A percentile compares a stretch with the other conserved stretches of the same genome.
phyloP scores from a whole-genome alignment of 2,113 vertebrate species.

The Recurvirostra avosetta region DNA sequence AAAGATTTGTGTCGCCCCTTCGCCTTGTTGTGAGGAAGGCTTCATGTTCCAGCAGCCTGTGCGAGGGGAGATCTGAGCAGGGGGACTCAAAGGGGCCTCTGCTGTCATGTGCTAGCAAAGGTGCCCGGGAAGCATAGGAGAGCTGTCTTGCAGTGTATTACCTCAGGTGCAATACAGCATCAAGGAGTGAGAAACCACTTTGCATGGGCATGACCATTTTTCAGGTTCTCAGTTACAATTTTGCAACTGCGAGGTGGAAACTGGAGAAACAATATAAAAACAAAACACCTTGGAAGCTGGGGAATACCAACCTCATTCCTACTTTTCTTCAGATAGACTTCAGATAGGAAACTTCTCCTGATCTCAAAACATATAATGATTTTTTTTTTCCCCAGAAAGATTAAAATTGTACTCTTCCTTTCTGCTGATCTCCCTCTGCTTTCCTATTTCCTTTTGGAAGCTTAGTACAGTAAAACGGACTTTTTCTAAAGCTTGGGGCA shows the following conservation, averaged over 20 bases:
- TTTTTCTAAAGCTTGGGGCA: not conserved
- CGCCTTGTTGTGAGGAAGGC: not conserved
- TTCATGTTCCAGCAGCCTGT: not conserved
- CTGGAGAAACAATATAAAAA: not conserved
- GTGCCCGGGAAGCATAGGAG: rapidly evolving
- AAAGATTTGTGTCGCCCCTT: not conserved
- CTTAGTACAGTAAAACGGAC: not conserved
- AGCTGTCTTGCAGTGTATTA: no score
- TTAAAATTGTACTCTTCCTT: not conserved
- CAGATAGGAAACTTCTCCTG: not conserved
- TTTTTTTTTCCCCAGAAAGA: not conserved
- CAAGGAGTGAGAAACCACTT: not conserved
- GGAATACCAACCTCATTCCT: not conserved
- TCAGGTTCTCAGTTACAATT: not conserved
- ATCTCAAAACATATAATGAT: not conserved
- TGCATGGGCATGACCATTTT: not conserved
- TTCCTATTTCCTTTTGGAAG: not conserved
- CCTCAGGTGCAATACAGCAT: not conserved
- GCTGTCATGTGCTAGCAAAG: not conserved
- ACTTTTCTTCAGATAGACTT: not conserved
- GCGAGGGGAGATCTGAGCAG: not conserved
- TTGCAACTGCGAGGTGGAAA: not conserved
- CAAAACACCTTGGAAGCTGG: not conserved
- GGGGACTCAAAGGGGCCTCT: not conserved
- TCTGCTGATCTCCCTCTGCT: not conserved